Percentiles rank a stretch among this genome's conserved stretches.
phyloP scores from a whole-genome alignment of 1,140 invertebrate genomes.

The Mycetomoellerius zeteki region DNA sequence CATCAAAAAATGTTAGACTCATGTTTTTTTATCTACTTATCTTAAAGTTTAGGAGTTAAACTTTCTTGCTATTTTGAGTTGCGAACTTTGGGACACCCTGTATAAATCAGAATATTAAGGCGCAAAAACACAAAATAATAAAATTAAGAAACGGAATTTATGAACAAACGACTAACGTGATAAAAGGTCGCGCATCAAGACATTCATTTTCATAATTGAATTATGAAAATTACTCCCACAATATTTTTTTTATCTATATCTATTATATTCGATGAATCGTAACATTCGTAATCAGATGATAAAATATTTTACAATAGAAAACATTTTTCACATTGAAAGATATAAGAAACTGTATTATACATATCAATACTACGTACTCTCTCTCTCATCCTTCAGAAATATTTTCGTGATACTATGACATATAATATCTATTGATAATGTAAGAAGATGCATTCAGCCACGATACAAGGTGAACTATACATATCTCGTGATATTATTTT shows the following conservation, averaged over 20 bases:
- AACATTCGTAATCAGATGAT: not conserved
- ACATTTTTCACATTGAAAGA: not conserved
- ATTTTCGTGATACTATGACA: not conserved
- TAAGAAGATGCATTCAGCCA: not conserved
- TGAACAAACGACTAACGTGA: no score
- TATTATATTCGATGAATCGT: not conserved
- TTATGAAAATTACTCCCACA: conserved; percentile 6
- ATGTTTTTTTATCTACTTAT: no score
- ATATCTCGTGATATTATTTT: not conserved
- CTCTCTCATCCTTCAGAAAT: not conserved
- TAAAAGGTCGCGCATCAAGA: no score
- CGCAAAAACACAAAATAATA: no score
- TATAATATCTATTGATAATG: not conserved
- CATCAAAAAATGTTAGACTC: no score
- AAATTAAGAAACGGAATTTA: no score
- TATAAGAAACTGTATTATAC: not conserved
- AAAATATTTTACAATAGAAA: conserved; percentile 18
- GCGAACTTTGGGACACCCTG: no score
- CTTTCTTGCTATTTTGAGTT: no score
- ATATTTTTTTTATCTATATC: no score
- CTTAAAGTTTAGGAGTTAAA: no score
- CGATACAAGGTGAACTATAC: not conserved
- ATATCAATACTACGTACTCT: not conserved
- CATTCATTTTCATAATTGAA: not conserved
- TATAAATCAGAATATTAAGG: no score